Evolutionary conservation across 2,888 invertebrate species (phyloP).

Genomic region (Cryptops parisi): DNA sequence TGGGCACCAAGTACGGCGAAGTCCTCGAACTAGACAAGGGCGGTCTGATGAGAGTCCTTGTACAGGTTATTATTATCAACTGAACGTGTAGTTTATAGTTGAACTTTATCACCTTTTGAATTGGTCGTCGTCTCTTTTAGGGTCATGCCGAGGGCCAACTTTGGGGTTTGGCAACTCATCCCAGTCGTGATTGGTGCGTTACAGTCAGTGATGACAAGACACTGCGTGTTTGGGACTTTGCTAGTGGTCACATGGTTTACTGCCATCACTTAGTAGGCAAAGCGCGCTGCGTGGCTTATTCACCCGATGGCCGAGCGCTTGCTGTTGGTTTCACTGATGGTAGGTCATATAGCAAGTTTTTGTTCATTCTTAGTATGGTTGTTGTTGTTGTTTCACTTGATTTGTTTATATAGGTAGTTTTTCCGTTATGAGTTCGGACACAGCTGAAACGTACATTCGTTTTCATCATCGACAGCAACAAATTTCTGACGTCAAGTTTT

Average conservation of each 20-base stretch:
- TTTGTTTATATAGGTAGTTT: conserved; percentile 30
- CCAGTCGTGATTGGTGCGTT: conserved; percentile 27
- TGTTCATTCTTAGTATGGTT: too few species aligned
- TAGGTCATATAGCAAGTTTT: too few species aligned
- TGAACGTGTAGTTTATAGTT: too few species aligned
- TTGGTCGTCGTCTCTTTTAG: too few species aligned
- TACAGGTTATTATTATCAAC: conserved; percentile 27
- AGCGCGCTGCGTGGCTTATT: conserved; percentile 31
- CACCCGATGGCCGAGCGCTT: conserved; percentile 30
- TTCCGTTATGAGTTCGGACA: conserved; percentile 30
- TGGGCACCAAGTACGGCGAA: conserved; percentile 32
- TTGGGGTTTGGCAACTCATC: conserved; percentile 34
- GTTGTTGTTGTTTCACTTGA: too few species aligned
- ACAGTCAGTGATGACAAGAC: conserved; percentile 34
- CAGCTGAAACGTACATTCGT: conserved; percentile 29
- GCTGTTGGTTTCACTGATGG: conserved; percentile 35
- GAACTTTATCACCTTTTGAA: too few species aligned
- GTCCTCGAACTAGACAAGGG: conserved; percentile 32
- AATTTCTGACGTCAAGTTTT: conserved; percentile 34
- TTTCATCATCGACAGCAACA: conserved; percentile 33
- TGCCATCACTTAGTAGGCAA: conserved; percentile 29
- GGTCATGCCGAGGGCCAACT: conserved; percentile 34
- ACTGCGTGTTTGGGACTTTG: conserved; percentile 31
- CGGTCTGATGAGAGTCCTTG: conserved; percentile 29
- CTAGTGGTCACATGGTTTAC: conserved; percentile 26